Evolutionary conservation across 2,113 vertebrate species (phyloP), one percentile per base, ranked within the genome.

Genomic region (Gadus macrocephalus): DNA sequence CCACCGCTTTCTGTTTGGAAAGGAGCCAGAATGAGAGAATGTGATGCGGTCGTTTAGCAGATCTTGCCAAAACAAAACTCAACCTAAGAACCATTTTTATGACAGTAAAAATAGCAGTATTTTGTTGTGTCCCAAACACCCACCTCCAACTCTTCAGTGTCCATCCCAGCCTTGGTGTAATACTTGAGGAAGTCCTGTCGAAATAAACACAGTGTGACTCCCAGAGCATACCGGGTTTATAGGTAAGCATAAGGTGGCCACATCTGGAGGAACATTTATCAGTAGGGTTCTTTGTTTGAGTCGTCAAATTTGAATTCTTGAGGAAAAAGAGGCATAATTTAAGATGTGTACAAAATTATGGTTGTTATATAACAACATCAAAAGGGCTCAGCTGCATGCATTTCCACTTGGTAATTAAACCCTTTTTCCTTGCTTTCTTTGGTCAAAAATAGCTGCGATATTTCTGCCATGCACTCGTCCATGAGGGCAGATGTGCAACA

Each of bases 111-210:
- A n/a, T n/a, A n/a, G n/a, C n/a, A n/a, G 15, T 53, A 6, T 4
- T 28, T 66, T 15, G 67, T 20, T 67, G 19, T 16, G 72, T 66
- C 19, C 27, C 31, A 60, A 53, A 76, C 60, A 78, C 77, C 80
- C 91, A 93, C 95, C 94, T 95, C 92, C 72, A 96, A 71, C 74
- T 94, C 93, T 67, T 91, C 90, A 0, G 91, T 95, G 81, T 94
- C 91, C 91, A 92, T 93, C 76, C 93, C 94, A 78, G 95, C 95
- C 90, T 94, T 94, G 68, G 92, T 92, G 76, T 91, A 95, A 87
- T 95, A 96, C 86, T 96, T 96, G 65, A 95, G 88, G 86, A 97
- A 95, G 90, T 96, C 95, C 95, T 96, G 88, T 64, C 73, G 72
- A 86, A 82, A 83, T 78, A 89, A 87, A 88, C 80, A 90, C 83